Percentiles rank a stretch among this genome's conserved stretches.
These are phyloP conservation scores for Enoplolaimus lenunculus DNA, from an alignment of 2,888 invertebrate species.

Conservation along the genomic window DNA sequence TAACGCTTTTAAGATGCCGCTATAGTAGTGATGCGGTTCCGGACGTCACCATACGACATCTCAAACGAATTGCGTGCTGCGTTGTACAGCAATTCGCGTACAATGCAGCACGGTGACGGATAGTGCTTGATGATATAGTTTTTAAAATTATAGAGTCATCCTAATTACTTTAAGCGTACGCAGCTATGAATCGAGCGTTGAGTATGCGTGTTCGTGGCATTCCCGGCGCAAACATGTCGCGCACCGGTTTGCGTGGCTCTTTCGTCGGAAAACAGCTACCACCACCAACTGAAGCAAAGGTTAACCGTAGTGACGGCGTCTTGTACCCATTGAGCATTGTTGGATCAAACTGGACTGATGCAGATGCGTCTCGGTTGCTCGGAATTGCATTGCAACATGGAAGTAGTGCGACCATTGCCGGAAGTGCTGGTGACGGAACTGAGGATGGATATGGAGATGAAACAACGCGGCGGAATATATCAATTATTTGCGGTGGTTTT, in stretches of 20 bases:
- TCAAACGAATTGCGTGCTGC: too few relatives aligned
- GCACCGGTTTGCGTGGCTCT: neutral
- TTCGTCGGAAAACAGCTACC: neutral
- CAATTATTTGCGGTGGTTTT: neutral
- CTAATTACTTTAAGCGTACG: too few relatives aligned
- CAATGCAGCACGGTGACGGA: too few relatives aligned
- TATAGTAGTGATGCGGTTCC: too few relatives aligned
- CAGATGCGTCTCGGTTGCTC: neutral
- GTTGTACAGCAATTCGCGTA: too few relatives aligned
- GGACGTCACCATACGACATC: too few relatives aligned
- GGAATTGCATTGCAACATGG: neutral
- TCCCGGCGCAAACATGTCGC: neutral
- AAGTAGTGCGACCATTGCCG: neutral
- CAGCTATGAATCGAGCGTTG: neutral
- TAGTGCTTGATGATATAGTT: too few relatives aligned
- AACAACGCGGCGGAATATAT: neutral
- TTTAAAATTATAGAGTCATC: too few relatives aligned
- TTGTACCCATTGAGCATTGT: neutral
- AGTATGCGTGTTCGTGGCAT: neutral
- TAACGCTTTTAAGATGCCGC: too few relatives aligned
- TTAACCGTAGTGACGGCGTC: neutral
- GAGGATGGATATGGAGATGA: neutral
- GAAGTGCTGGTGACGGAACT: neutral
- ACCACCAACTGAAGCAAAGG: neutral
- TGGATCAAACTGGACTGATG: neutral